Percentiles rank a stretch among this genome's conserved stretches.
phyloP scores from a whole-genome alignment of 2,797 vertebrate genomes.

The Hoplostethus mediterraneus region DNA sequence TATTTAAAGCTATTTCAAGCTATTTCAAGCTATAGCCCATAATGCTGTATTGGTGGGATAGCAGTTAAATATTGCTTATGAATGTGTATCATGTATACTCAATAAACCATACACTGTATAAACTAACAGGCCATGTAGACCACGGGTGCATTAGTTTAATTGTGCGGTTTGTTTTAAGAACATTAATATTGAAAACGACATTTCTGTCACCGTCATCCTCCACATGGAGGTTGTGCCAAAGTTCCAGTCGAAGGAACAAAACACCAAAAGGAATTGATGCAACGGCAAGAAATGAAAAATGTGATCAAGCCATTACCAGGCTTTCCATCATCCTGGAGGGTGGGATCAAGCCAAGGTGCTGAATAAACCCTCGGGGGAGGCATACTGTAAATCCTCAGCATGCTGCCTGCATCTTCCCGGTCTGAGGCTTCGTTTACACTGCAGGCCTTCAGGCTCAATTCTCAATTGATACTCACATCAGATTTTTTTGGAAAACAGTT shows the following conservation, averaged over 20 bases:
- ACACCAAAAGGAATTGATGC: neutral
- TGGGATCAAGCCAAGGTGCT: constrained; percentile 46
- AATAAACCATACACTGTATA: no score
- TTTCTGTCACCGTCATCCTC: no score
- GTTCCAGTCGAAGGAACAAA: no score
- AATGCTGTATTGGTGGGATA: no score
- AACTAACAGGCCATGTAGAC: no score
- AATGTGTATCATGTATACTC: no score
- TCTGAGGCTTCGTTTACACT: constrained; percentile 38
- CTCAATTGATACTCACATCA: constrained; percentile 19
- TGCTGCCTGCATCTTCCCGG: constrained; percentile 27
- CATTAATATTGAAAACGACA: no score
- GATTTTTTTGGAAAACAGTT: constrained; percentile 30
- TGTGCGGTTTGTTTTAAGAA: no score
- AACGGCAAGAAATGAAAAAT: neutral
- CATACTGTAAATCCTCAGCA: constrained; percentile 40
- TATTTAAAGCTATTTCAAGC: neutral
- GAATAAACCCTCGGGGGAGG: constrained; percentile 29
- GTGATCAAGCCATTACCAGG: constrained; percentile 47
- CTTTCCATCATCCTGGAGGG: constrained; percentile 40
- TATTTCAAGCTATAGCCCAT: neutral
- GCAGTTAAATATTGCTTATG: no score
- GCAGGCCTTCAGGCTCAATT: constrained; percentile 38
- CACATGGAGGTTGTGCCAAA: no score
- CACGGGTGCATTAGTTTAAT: no score